Conservation (phyloP, 2,888 invertebrate species). For the Aspidapion aeneum region DNA sequence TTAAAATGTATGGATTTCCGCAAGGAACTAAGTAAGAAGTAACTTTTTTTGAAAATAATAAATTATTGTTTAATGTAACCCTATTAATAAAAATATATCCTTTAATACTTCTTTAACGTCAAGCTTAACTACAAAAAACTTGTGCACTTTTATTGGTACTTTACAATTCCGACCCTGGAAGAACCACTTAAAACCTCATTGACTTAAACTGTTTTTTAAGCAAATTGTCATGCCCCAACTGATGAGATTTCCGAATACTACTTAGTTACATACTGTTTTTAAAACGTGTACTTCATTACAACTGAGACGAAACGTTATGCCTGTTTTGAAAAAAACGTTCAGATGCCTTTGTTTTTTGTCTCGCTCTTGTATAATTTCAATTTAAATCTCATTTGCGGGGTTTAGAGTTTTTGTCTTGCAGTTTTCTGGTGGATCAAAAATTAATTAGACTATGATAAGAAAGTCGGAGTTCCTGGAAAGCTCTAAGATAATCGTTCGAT, state of each 20-base stretch:
- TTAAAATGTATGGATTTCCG: too few species aligned
- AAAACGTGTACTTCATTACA: slow-evolving; percentile 10
- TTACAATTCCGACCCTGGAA: too few species aligned
- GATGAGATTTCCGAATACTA: slow-evolving; percentile 19
- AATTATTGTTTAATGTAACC: too few species aligned
- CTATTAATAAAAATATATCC: too few species aligned
- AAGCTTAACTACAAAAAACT: too few species aligned
- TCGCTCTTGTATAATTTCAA: not conserved
- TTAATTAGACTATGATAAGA: too few species aligned
- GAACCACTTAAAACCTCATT: not conserved
- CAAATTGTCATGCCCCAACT: slow-evolving; percentile 18
- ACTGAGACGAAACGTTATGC: not conserved
- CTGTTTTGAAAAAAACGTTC: not conserved
- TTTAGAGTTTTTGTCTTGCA: not conserved
- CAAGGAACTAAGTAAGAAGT: too few species aligned
- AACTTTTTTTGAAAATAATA: too few species aligned
- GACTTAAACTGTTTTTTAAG: slow-evolving; percentile 16
- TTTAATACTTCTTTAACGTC: too few species aligned
- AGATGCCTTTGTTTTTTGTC: not conserved
- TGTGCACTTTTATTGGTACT: too few species aligned
- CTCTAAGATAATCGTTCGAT: too few species aligned
- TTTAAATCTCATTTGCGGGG: not conserved
- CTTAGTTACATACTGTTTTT: slow-evolving; percentile 19
- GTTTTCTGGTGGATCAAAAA: not conserved
- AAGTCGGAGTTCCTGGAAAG: too few species aligned